Evolutionary conservation across 2,797 vertebrate genomes (phyloP), one percentile per base, ranked within the genome.

Genomic region (Naso thynnoides): DNA sequence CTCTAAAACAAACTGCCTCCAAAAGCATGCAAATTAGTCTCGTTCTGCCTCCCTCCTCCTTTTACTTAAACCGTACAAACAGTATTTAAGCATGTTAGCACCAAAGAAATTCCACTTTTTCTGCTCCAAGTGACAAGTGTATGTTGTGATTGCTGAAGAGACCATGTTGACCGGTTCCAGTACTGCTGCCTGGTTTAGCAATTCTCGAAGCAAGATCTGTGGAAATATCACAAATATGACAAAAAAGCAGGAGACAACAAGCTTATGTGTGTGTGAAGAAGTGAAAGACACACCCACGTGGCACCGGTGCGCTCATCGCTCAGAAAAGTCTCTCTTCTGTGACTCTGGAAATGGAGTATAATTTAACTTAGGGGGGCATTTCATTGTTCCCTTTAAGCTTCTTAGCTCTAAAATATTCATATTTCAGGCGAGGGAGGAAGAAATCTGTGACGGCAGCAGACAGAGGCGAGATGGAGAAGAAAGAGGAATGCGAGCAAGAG

Each of bases 341-440:
- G 89, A 90, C 83, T 84, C 80, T 70, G 86, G 87, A 92, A 93
- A 93, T 92, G 82, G 88, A 92, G 91, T 92, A 86, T 93, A 92
- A 95, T 94, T 93, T 93, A 92, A 94, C 93, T 92, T 88, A 33
- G 84, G 90, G 83, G 92, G 87, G 89, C 82, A 91, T 92, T 92
- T 93, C 90, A 94, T 95, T 95, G 94, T 95, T 94, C 92, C 85
- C 91, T 91, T 80, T 94, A 95, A 95, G 93, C 94, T 93, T 88
- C 93, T 95, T 95, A 94, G 89, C 91, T 91, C 77, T 94, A 92
- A 95, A 94, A 95, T 95, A 95, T 95, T 95, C 93, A 94, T 93
- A 92, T 94, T 93, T 84, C 86, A 87, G 88, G 87, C 60, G 52
- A 87, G 84, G 85, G 86, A 86, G 84, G 91, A 93, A 90, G 79